phyloP scores from a whole-genome alignment of 2,797 vertebrate genomes.

The Cetoscarus ocellatus region DNA sequence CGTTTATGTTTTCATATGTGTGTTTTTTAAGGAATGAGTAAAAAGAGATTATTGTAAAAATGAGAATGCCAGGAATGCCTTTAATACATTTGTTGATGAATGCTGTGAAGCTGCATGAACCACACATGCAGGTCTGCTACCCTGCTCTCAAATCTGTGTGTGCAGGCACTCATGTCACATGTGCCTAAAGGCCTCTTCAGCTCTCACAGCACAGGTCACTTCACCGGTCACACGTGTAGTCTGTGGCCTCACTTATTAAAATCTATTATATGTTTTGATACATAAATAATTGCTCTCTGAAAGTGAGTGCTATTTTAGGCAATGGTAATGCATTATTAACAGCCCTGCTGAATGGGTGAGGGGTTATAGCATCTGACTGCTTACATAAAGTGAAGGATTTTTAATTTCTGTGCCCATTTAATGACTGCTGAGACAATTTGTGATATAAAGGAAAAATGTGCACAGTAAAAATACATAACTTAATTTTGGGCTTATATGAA shows the following conservation, averaged over 20 bases:
- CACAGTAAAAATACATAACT: too few relatives aligned
- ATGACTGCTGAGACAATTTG: too few relatives aligned
- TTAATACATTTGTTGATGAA: constrained; percentile 33
- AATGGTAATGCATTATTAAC: constrained; percentile 56
- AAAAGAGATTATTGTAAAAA: constrained; percentile 46
- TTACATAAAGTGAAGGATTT: constrained; percentile 19
- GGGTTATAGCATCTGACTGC: constrained; percentile 10
- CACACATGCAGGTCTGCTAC: background rate
- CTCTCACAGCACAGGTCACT: constrained; percentile 35
- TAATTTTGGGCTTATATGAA: too few relatives aligned
- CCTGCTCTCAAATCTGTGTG: constrained; percentile 8
- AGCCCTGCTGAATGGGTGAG: constrained; percentile 25
- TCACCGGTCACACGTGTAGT: constrained; percentile 24
- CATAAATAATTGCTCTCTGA: constrained; percentile 64
- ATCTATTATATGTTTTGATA: constrained; percentile 54
- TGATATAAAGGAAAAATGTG: too few relatives aligned
- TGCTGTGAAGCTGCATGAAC: constrained; percentile 17
- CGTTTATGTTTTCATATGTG: constrained; percentile 11
- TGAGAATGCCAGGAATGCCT: constrained; percentile 32
- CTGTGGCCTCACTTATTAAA: constrained; percentile 40
- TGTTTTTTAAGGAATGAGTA: constrained; percentile 31
- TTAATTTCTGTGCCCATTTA: background rate
- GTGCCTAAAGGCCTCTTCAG: constrained; percentile 31
- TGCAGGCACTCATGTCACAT: constrained; percentile 1
- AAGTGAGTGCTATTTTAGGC: constrained; percentile 68